Percentiles rank a stretch among this genome's conserved stretches.
Evolutionary conservation across 2,797 vertebrate species (phyloP).

Genomic region (Notoglanidium macrostoma): DNA sequence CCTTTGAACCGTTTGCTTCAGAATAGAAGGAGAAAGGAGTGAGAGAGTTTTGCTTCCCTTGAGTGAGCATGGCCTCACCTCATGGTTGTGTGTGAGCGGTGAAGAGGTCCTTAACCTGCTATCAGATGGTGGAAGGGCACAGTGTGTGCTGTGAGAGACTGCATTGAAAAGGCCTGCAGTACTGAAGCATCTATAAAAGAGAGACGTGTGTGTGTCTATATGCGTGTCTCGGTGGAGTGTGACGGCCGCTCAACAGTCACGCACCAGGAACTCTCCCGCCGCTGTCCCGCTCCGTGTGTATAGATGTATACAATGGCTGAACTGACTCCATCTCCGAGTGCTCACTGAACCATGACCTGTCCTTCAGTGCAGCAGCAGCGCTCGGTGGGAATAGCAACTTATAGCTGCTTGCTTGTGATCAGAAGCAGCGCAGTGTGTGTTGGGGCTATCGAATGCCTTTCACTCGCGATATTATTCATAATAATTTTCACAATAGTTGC

Average conservation of each 20-base stretch:
- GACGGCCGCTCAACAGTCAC: slow-evolving; percentile 38
- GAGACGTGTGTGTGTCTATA: slow-evolving; percentile 45
- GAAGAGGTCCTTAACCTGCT: slow-evolving; percentile 83
- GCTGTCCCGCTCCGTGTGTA: slow-evolving; percentile 24
- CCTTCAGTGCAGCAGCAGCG: slow-evolving; percentile 11
- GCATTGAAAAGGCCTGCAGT: slow-evolving; percentile 78
- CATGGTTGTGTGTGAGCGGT: slow-evolving; percentile 72
- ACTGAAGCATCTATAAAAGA: slow-evolving; percentile 75
- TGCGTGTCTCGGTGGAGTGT: slow-evolving; percentile 35
- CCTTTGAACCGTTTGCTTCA: slow-evolving; percentile 78
- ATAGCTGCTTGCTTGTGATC: background rate
- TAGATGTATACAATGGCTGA: slow-evolving; percentile 29
- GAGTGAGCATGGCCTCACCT: slow-evolving; percentile 75
- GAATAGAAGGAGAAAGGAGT: slow-evolving; percentile 71
- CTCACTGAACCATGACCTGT: slow-evolving; percentile 42
- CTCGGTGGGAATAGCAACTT: background rate
- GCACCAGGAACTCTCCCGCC: slow-evolving; percentile 15
- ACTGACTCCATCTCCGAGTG: slow-evolving; percentile 35
- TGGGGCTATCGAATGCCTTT: background rate
- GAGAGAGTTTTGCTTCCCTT: slow-evolving; percentile 74
- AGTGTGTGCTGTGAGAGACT: slow-evolving; percentile 80
- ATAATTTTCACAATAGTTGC: background rate
- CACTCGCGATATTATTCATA: background rate
- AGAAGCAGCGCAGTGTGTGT: background rate
- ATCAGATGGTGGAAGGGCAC: slow-evolving; percentile 76